These are phyloP conservation scores for Eutrigla gurnardus DNA, from an alignment of 2,797 vertebrate genomes.

Conservation along the genomic window DNA sequence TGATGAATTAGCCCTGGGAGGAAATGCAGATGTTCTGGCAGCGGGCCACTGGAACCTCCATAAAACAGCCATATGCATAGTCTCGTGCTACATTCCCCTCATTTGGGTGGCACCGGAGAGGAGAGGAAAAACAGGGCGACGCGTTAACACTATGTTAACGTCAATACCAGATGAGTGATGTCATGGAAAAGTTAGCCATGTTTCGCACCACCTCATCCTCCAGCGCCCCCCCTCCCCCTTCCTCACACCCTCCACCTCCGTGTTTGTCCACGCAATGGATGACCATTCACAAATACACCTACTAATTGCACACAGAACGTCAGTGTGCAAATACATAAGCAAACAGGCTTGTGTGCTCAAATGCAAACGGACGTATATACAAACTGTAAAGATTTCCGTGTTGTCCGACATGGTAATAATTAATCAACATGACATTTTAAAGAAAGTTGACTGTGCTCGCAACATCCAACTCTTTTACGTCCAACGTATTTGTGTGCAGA, in stretches of 20 bases:
- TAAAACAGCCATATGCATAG: conserved; percentile 65
- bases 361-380: not conserved
- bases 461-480: conserved; percentile 20
- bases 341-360: conserved; percentile 3
- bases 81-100: conserved; percentile 39
- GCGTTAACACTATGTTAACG: conserved; percentile 43
- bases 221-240: not conserved
- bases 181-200: conserved; percentile 79
- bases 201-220: conserved; percentile 31
- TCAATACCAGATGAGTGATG: conserved; percentile 78
- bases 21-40: conserved; percentile 77
- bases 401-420: conserved; percentile 8
- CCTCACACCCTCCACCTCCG: conserved; percentile 22
- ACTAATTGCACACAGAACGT: conserved; percentile 31
- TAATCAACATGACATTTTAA: conserved; percentile 27
- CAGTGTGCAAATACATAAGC: conserved; percentile 41
- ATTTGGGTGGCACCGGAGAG: conserved; percentile 64
- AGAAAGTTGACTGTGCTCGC: conserved; percentile 16
- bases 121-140: conserved; percentile 40
- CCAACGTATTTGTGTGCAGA: conserved; percentile 8
- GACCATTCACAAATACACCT: conserved; percentile 41
- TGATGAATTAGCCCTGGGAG: conserved; percentile 72
- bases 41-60: conserved; percentile 59
- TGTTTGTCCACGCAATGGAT: conserved; percentile 47
- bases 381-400: conserved; percentile 28